Evolutionary conservation across 2,113 vertebrate genomes (phyloP).

Genomic region (Calyptommatus sinebrachiatus): DNA sequence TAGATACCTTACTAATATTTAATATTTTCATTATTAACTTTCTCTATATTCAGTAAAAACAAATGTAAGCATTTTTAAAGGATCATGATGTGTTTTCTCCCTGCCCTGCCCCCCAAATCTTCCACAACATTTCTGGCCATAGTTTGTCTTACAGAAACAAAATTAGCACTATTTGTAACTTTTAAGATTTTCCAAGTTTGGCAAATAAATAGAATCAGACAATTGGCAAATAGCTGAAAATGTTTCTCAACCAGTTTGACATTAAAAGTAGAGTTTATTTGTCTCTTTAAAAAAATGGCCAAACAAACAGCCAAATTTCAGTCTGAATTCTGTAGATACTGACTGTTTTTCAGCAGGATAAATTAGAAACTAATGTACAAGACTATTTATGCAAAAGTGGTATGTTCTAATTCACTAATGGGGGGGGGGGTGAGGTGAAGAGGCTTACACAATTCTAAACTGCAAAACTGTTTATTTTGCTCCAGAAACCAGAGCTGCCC

Average conservation of each 20-base stretch:
- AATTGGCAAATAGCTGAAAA: neutral
- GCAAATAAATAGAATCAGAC: neutral
- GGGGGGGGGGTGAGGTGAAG: neutral
- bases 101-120: neutral
- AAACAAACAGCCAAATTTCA: neutral
- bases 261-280: neutral
- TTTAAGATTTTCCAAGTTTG: neutral
- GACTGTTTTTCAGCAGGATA: neutral
- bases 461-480: slow-evolving; percentile 28
- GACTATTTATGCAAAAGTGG: neutral
- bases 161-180: too few species aligned
- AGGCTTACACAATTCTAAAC: neutral
- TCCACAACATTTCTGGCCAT: neutral
- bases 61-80: too few species aligned
- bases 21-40: too few species aligned
- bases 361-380: neutral
- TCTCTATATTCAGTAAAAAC: neutral
- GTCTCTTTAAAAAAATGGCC: neutral
- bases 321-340: neutral
- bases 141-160: neutral
- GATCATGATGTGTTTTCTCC: neutral
- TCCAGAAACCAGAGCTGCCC: slow-evolving; percentile 26
- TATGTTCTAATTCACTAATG: neutral
- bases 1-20: too few species aligned
- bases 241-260: neutral